These are phyloP conservation scores for Myotis lucifugus DNA, from an alignment of 2,113 vertebrate species.

Conservation along the genomic window DNA sequence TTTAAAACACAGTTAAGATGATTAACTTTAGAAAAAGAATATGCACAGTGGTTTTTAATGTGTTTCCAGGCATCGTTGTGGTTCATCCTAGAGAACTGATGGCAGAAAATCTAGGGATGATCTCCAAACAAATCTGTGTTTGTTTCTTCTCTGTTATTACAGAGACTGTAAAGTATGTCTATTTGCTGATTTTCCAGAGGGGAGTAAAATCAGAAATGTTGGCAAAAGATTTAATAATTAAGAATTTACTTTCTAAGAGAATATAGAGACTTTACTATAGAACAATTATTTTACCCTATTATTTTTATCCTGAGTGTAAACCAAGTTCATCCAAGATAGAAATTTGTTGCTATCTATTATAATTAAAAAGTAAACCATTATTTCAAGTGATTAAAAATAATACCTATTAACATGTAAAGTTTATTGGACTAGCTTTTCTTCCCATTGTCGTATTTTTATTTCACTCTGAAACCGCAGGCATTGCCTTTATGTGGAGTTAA, in stretches of 20 bases:
- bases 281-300: neutral
- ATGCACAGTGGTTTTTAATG: neutral
- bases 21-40: neutral
- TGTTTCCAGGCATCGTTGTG: neutral
- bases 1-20: neutral
- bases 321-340: neutral
- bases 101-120: neutral
- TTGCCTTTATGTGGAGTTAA: neutral
- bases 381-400: conserved; percentile 31
- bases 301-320: conserved; percentile 23
- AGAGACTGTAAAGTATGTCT: neutral
- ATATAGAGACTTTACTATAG: neutral
- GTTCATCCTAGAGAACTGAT: neutral
- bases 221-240: neutral
- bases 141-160: neutral
- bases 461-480: conserved; percentile 35
- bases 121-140: neutral
- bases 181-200: neutral
- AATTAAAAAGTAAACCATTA: conserved; percentile 15
- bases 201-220: neutral
- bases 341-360: conserved; percentile 18
- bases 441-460: conserved; percentile 1
- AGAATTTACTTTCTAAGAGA: neutral
- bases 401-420: neutral
- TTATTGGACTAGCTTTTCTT: neutral